phyloP scores from a whole-genome alignment of 2,797 vertebrate species.

The Leucoraja ocellata region DNA sequence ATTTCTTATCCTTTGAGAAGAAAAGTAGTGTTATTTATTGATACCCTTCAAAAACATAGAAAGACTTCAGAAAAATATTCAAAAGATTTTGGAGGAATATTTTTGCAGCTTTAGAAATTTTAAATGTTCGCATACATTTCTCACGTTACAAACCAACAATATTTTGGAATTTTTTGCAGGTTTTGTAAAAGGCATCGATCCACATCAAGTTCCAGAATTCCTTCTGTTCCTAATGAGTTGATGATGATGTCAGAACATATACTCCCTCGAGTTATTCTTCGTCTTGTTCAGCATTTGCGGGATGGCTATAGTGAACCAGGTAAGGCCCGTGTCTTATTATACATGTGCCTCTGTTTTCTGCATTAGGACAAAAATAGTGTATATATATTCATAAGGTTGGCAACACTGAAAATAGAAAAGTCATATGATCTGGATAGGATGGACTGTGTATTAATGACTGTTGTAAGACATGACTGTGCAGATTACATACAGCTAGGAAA shows the following conservation, averaged over 20 bases:
- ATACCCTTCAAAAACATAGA: too few relatives aligned
- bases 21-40: not conserved
- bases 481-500: too few relatives aligned
- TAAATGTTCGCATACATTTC: not conserved
- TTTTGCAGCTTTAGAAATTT: not conserved
- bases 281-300: slow-evolving; percentile 91
- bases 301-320: slow-evolving; percentile 93
- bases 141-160: not conserved
- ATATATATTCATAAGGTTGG: not conserved
- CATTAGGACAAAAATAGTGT: not conserved
- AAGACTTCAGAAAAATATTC: not conserved
- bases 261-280: slow-evolving; percentile 92
- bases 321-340: slow-evolving; percentile 49
- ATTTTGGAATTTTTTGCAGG: slow-evolving; percentile 54
- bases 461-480: too few relatives aligned
- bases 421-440: not conserved
- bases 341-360: not conserved
- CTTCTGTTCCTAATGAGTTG: slow-evolving; percentile 83
- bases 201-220: slow-evolving; percentile 87
- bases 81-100: not conserved
- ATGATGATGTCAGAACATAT: slow-evolving; percentile 97
- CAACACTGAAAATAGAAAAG: not conserved
- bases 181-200: slow-evolving; percentile 92
- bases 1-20: not conserved
- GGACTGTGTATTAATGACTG: not conserved